phyloP scores from a whole-genome alignment of 2,113 vertebrate genomes.

The Callionymus lyra region DNA sequence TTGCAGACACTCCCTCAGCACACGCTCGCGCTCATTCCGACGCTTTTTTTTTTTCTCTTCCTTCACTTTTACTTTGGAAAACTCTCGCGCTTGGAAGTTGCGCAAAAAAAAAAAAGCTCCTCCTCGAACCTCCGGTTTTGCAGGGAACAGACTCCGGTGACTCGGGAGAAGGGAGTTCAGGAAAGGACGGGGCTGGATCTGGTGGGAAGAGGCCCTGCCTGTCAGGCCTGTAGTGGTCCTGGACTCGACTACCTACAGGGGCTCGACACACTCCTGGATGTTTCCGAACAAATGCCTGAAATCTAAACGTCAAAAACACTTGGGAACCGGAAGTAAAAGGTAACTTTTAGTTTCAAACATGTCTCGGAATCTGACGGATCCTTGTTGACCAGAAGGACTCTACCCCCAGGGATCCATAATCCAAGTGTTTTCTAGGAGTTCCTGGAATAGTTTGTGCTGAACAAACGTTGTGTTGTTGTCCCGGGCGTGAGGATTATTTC shows the following conservation, averaged over 20 bases:
- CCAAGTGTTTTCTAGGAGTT: neutral
- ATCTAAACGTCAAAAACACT: slow-evolving; percentile 16
- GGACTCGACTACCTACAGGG: slow-evolving; percentile 44
- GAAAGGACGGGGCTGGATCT: slow-evolving; percentile 73
- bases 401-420: no score
- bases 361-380: no score
- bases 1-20: slow-evolving; percentile 59
- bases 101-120: no score
- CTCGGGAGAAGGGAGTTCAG: slow-evolving; percentile 67
- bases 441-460: neutral
- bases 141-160: slow-evolving; percentile 49
- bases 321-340: slow-evolving; percentile 18
- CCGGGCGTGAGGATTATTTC: slow-evolving; percentile 3
- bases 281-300: no score
- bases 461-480: no score
- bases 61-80: no score
- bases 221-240: slow-evolving; percentile 49
- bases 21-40: no score
- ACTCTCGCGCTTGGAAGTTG: no score
- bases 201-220: slow-evolving; percentile 66
- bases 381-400: no score
- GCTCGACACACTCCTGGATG: no score
- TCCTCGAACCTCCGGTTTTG: slow-evolving; percentile 34
- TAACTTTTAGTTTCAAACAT: no score
- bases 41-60: no score